A percentile compares a stretch with the other conserved stretches of the same genome.
These are phyloP conservation scores for Sturnira hondurensis DNA, from an alignment of 2,113 vertebrate genomes.

Conservation along the genomic window DNA sequence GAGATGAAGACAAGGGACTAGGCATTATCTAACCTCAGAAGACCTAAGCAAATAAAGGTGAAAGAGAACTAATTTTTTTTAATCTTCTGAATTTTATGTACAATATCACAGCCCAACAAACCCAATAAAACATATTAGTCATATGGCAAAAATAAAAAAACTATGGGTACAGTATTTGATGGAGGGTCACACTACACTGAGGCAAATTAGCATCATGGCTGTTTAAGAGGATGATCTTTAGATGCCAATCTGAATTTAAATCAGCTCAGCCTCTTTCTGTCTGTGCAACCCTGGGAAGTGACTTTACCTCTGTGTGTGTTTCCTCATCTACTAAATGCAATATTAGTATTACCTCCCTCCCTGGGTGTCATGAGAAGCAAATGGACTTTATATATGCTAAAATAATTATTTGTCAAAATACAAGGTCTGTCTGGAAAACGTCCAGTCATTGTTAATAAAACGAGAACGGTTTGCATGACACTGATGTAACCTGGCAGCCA, in stretches of 20 bases:
- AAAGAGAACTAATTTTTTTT: not conserved
- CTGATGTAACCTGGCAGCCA: too few relatives aligned
- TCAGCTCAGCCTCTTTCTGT: not conserved
- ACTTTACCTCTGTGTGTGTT: not conserved
- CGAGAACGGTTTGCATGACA: too few relatives aligned
- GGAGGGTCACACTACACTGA: not conserved
- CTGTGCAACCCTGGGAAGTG: not conserved
- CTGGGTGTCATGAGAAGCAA: not conserved
- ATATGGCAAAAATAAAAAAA: not conserved
- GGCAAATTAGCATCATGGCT: not conserved
- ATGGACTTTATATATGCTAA: not conserved
- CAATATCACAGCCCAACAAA: not conserved
- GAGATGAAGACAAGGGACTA: not conserved
- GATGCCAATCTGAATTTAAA: not conserved
- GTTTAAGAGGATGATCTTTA: not conserved
- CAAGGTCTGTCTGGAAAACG: too few relatives aligned
- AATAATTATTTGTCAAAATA: not conserved
- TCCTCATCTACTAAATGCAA: not conserved
- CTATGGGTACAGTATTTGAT: not conserved
- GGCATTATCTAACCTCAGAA: not conserved
- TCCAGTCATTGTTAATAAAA: too few relatives aligned
- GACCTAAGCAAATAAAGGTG: conserved; percentile 38
- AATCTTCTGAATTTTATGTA: not conserved
- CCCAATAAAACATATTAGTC: not conserved
- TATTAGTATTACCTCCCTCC: not conserved